A percentile compares a stretch with the other conserved stretches of the same genome.
phyloP scores from a whole-genome alignment of 2,113 vertebrate species.

The Phrynosoma blainvillii region DNA sequence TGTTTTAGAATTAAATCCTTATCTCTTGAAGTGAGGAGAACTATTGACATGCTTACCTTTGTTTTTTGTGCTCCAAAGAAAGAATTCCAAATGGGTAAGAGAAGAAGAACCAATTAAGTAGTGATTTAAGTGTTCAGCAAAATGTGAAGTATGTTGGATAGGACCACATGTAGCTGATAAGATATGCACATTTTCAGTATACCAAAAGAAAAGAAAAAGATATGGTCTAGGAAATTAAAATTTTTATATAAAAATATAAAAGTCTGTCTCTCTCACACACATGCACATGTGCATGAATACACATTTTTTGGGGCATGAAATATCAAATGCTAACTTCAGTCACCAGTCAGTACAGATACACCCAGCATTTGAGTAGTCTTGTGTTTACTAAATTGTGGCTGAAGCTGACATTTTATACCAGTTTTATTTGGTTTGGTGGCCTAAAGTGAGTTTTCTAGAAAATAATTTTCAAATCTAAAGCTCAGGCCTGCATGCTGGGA shows the following conservation, averaged over 20 bases:
- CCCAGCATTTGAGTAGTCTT: too few species aligned
- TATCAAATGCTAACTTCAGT: too few species aligned
- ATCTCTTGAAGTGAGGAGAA: background rate
- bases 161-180: too few species aligned
- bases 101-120: background rate
- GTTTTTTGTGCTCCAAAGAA: background rate
- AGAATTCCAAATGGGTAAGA: slow-evolving; percentile 17
- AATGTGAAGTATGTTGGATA: slow-evolving; percentile 44
- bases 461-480: slow-evolving; percentile 38
- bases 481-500: background rate
- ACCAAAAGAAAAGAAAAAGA: too few species aligned
- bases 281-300: background rate
- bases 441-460: slow-evolving; percentile 21
- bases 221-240: too few species aligned
- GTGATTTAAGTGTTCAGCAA: slow-evolving; percentile 21
- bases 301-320: too few species aligned
- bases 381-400: too few species aligned
- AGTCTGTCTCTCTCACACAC: background rate
- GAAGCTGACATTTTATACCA: too few species aligned
- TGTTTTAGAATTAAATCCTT: background rate
- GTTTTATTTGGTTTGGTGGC: too few species aligned
- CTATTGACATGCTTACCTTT: background rate
- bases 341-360: too few species aligned
- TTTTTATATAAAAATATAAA: too few species aligned
- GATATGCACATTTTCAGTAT: too few species aligned